phyloP scores from a whole-genome alignment of 2,113 vertebrate genomes.

The Gnathonemus echidnorhynchus region DNA sequence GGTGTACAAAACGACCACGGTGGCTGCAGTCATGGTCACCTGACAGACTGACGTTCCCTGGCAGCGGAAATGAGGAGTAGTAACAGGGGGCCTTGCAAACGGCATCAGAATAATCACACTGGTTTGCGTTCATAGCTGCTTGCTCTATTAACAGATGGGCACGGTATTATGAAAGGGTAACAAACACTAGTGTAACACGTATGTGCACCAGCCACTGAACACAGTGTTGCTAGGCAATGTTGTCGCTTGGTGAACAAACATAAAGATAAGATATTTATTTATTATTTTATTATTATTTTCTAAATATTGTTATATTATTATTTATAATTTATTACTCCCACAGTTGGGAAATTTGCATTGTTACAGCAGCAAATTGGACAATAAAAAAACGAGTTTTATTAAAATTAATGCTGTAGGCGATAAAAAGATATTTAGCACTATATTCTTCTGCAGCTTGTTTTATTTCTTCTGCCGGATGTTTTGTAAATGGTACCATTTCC shows the following conservation, averaged over 20 bases:
- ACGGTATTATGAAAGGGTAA: background rate
- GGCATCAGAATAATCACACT: background rate
- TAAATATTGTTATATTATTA: too few relatives aligned
- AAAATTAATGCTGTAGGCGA: background rate
- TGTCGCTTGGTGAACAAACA: background rate
- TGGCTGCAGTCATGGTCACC: conserved; percentile 78
- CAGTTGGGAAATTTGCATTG: too few relatives aligned
- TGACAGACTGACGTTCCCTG: conserved; percentile 95
- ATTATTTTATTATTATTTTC: too few relatives aligned
- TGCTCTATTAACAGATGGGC: background rate
- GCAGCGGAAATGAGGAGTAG: conserved; percentile 13
- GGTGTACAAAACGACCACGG: conserved; percentile 81
- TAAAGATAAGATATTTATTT: background rate
- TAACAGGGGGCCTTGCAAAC: background rate
- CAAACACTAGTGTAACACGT: background rate
- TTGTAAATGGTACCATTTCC: background rate
- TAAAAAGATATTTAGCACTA: background rate
- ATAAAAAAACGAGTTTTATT: too few relatives aligned
- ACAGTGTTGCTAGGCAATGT: background rate
- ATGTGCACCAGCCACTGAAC: background rate
- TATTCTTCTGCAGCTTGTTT: background rate
- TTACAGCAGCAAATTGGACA: too few relatives aligned
- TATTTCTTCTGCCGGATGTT: background rate
- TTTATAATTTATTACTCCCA: too few relatives aligned
- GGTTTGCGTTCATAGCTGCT: background rate